A percentile compares a stretch with the other conserved stretches of the same genome.
Conservation (phyloP, 2,113 vertebrate species). For the Lophius piscatorius region DNA sequence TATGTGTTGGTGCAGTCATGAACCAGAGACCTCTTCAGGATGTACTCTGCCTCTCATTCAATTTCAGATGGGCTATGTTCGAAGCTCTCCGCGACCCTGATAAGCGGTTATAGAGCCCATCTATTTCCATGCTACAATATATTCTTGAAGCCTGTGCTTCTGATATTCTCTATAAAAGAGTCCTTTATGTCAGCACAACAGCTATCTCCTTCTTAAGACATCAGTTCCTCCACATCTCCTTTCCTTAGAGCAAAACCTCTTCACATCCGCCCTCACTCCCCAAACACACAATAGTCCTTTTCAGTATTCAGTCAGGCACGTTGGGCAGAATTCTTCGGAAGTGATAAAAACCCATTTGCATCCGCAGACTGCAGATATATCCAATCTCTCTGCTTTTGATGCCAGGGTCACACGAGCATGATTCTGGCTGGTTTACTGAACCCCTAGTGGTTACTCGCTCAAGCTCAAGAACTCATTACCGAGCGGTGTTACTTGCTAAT, state of each 20-base stretch:
- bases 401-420: conserved; percentile 53
- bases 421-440: conserved; percentile 44
- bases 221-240: conserved; percentile 14
- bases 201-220: conserved; percentile 7
- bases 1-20: no score
- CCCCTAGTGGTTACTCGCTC: conserved; percentile 44
- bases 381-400: conserved; percentile 40
- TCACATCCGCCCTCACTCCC: conserved; percentile 24
- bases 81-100: no score
- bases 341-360: conserved; percentile 59
- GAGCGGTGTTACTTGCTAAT: conserved; percentile 54
- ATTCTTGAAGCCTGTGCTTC: neutral
- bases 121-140: no score
- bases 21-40: no score
- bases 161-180: neutral
- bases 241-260: conserved; percentile 29
- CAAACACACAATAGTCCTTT: conserved; percentile 34
- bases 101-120: no score
- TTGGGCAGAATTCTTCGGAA: conserved; percentile 37
- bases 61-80: no score
- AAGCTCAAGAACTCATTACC: conserved; percentile 67
- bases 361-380: conserved; percentile 51
- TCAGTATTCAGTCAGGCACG: conserved; percentile 56
- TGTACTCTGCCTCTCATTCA: no score
- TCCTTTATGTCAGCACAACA: conserved; percentile 17